phyloP scores from a whole-genome alignment of 2,113 vertebrate genomes.

The Morone saxatilis region DNA sequence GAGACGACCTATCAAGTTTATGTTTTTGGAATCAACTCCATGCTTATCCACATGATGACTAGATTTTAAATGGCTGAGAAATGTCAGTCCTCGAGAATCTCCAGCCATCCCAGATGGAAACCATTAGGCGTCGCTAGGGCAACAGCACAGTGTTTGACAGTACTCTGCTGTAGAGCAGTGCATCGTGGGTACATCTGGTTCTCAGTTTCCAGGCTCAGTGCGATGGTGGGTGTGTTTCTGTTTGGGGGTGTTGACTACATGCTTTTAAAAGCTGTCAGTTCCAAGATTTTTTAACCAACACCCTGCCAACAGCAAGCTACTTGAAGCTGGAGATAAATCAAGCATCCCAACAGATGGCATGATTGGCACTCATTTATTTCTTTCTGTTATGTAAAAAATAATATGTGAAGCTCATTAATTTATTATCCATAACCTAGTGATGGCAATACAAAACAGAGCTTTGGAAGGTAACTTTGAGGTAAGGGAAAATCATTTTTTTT shows the following conservation, averaged over 20 bases:
- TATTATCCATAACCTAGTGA: neutral
- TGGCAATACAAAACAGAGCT: neutral
- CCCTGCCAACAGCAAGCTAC: conserved; percentile 19
- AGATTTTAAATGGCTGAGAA: conserved; percentile 53
- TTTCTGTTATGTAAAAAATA: neutral
- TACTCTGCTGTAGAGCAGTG: conserved; percentile 70
- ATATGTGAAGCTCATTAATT: neutral
- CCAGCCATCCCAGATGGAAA: conserved; percentile 73
- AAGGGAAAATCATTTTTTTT: neutral
- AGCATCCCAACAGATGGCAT: neutral
- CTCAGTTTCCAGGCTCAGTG: conserved; percentile 64
- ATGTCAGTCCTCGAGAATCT: conserved; percentile 59
- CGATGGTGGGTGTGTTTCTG: conserved; percentile 58
- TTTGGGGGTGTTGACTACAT: conserved; percentile 58
- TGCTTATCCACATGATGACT: conserved; percentile 25
- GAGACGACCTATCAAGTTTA: conserved; percentile 41
- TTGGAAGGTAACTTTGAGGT: neutral
- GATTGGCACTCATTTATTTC: neutral
- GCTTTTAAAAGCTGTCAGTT: conserved; percentile 44
- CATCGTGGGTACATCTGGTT: conserved; percentile 78
- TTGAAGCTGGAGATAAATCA: conserved; percentile 2
- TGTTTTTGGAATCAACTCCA: conserved; percentile 33
- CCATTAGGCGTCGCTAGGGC: conserved; percentile 83
- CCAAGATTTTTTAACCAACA: conserved; percentile 49
- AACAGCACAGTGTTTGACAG: conserved; percentile 77